Evolutionary conservation across 2,797 vertebrate species (phyloP), one percentile per base, ranked within the genome.

Genomic region (Sebastes reedi): DNA sequence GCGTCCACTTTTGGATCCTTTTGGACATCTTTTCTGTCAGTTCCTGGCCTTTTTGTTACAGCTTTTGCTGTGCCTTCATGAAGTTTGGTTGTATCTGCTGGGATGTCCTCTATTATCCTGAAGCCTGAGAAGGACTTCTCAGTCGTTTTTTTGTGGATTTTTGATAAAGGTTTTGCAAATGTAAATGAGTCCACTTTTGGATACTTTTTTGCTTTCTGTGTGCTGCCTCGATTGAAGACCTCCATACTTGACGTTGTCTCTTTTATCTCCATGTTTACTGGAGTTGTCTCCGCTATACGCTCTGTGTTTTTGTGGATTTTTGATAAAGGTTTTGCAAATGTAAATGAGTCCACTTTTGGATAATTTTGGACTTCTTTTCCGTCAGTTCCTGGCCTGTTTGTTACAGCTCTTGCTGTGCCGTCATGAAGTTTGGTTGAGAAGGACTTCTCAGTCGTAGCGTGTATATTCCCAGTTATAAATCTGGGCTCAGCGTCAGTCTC

Each of bases 101-200:
- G 62, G 54, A 75, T 0, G 34, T 82, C 61, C 20, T 81, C 77
- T 72, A 80, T 92, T 84, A 90, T 93, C 76, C 88, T 76, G 62
- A 91, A 81, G 67, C 84, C 83, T 0, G 29, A 34, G 30, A 71
- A n/a, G 0, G 39, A 3, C 54, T 13, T 55, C 10, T 12, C 29
- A 6, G 24, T 20, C 2, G 11, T 36, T 42, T 34, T 34, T 34
- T 55, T 42, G 6, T 34, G 29, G 39, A 3, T 11, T 18, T 14
- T 76, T 32, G 75, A 10, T 5, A 1, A 61, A 24, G 32, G 29
- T 58, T 79, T 64, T 14, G 32, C 25, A 29, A 29, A 54, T 39
- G 55, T 22, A 14, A 62, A 68, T 1, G 39, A 6, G 3, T 29
- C 27, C 36, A 1, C 27, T 24, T 24, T 27, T 3, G 69, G 22